phyloP scores from a whole-genome alignment of 2,888 invertebrate species.

The Cantharis rufa region DNA sequence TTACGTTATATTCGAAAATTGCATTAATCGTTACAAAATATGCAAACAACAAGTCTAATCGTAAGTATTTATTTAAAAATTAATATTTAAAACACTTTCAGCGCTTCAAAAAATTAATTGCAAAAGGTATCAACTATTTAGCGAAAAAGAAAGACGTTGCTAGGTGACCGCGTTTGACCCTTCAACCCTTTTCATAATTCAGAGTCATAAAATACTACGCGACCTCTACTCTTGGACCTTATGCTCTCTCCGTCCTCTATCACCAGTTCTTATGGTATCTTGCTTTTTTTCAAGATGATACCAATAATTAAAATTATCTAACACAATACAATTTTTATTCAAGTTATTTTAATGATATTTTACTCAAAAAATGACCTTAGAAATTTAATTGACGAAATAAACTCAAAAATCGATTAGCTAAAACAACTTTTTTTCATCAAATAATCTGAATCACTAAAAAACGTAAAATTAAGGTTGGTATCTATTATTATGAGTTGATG shows the following conservation, averaged over 20 bases:
- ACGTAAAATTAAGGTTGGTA: no score
- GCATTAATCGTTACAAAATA: background rate
- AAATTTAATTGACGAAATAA: background rate
- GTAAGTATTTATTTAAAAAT: background rate
- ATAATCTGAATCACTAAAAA: no score
- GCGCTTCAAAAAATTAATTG: constrained; percentile 30
- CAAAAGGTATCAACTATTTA: constrained; percentile 38
- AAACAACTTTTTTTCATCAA: no score
- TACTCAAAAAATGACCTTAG: background rate
- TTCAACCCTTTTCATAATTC: constrained; percentile 28
- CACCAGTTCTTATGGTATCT: background rate
- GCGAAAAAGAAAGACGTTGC: constrained; percentile 34
- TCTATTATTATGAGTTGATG: no score
- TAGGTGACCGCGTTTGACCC: constrained; percentile 35
- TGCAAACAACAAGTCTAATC: background rate
- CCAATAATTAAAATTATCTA: background rate
- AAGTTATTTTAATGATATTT: background rate
- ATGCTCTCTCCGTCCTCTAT: background rate
- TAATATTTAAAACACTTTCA: background rate
- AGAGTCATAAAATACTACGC: constrained; percentile 16
- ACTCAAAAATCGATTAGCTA: background rate
- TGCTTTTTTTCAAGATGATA: background rate
- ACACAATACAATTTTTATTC: background rate
- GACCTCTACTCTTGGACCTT: background rate
- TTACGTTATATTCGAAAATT: background rate